A percentile compares a stretch with the other conserved stretches of the same genome.
These are phyloP conservation scores for Campopleginae sp. DNA, from an alignment of 2,888 invertebrate species.

Conservation along the genomic window DNA sequence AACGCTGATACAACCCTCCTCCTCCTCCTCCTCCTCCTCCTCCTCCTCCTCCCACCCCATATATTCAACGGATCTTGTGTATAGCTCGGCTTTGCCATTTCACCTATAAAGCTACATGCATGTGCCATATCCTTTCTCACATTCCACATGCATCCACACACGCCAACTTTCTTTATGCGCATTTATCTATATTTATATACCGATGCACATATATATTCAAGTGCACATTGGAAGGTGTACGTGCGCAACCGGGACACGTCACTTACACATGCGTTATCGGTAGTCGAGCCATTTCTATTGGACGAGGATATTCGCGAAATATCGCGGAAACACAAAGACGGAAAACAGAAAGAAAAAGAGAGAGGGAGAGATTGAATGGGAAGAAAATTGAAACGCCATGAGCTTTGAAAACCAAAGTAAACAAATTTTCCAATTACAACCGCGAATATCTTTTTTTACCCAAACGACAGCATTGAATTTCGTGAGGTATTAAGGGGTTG, in stretches of 20 bases:
- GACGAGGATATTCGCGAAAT: constrained; percentile 46
- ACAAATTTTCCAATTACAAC: constrained; percentile 40
- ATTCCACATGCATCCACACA: neutral
- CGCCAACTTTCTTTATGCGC: neutral
- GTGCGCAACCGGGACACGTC: constrained; percentile 11
- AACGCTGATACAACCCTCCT: constrained; percentile 75
- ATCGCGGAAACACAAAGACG: constrained; percentile 13
- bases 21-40: too few species aligned
- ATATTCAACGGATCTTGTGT: constrained; percentile 63
- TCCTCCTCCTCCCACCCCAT: neutral
- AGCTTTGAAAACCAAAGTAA: constrained; percentile 2
- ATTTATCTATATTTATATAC: constrained; percentile 8
- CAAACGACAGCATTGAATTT: constrained; percentile 58
- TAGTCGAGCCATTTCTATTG: constrained; percentile 57
- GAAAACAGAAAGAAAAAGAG: too few species aligned
- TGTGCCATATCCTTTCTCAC: constrained; percentile 4
- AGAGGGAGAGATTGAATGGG: neutral
- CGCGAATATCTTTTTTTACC: constrained; percentile 37
- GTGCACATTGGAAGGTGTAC: constrained; percentile 20
- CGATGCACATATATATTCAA: constrained; percentile 1
- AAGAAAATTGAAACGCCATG: neutral
- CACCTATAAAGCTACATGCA: constrained; percentile 74
- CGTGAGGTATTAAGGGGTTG: constrained; percentile 17
- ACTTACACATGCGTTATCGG: constrained; percentile 41
- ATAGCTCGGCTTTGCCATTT: constrained; percentile 79